These are phyloP conservation scores for Pissodes strobi DNA, from an alignment of 1,140 invertebrate species.

Conservation along the genomic window DNA sequence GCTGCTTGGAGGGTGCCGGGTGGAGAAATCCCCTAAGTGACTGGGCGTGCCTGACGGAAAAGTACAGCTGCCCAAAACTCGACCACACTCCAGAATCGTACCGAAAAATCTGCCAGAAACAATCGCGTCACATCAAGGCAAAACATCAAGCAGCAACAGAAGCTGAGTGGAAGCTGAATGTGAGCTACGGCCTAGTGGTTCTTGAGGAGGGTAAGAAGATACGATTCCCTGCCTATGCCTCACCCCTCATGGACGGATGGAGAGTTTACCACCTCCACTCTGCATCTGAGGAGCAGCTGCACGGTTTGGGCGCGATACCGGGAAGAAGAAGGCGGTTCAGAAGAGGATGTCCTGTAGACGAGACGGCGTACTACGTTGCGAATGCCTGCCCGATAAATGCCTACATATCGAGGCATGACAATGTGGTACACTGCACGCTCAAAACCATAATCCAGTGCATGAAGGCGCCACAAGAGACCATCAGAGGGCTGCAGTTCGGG, in stretches of 20 bases:
- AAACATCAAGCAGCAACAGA: not conserved
- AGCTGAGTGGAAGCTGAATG: constrained; percentile 23
- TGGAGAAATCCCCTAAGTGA: constrained; percentile 36
- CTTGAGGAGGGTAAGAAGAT: not conserved
- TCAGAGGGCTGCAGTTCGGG: too few relatives aligned
- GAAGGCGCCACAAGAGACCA: too few relatives aligned
- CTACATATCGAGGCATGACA: too few relatives aligned
- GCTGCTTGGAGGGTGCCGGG: constrained; percentile 13
- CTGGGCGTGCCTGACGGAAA: too few relatives aligned
- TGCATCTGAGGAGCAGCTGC: constrained; percentile 34
- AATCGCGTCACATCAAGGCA: too few relatives aligned
- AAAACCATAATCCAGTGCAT: too few relatives aligned
- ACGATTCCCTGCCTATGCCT: constrained; percentile 15
- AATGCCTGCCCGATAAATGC: not conserved
- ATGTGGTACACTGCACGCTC: too few relatives aligned
- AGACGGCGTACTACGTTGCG: constrained; percentile 32
- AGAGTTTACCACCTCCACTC: not conserved
- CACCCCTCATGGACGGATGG: constrained; percentile 29
- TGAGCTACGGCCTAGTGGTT: constrained; percentile 22
- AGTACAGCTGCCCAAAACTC: too few relatives aligned
- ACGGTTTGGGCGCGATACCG: constrained; percentile 8
- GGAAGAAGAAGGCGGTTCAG: constrained; percentile 1
- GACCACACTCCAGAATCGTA: too few relatives aligned
- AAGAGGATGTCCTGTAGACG: constrained; percentile 3
- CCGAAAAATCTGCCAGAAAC: too few relatives aligned